A percentile compares a stretch with the other conserved stretches of the same genome.
Conservation (phyloP, 2,797 vertebrate species). For the Thripadectes ignobilis region DNA sequence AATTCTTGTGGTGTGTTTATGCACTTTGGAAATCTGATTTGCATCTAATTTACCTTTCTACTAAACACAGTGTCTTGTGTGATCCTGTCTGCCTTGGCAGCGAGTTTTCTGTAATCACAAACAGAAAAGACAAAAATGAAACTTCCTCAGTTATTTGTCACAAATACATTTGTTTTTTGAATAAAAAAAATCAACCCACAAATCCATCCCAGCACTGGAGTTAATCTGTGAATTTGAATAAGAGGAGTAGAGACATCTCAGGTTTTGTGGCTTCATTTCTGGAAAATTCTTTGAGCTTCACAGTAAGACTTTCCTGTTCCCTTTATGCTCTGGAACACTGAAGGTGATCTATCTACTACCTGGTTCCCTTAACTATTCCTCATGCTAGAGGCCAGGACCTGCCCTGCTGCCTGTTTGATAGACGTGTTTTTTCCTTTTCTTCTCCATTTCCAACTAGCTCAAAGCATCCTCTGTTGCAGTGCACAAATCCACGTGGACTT, state of each 20-base stretch:
- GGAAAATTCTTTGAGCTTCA: background rate
- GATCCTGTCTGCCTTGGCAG: background rate
- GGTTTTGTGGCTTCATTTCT: background rate
- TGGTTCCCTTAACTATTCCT: background rate
- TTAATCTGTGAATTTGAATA: background rate
- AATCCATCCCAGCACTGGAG: background rate
- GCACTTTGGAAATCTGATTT: background rate
- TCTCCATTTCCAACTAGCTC: background rate
- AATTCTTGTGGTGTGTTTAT: background rate
- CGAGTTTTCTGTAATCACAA: background rate
- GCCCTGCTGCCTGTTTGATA: background rate
- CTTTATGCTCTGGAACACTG: accelerated
- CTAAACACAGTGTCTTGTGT: background rate
- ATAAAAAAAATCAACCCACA: background rate
- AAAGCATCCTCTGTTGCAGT: background rate
- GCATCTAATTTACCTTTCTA: background rate
- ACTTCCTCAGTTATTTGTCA: background rate
- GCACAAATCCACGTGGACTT: background rate
- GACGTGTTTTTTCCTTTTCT: accelerated
- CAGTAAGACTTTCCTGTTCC: background rate
- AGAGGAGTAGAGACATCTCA: background rate
- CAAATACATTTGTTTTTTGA: background rate
- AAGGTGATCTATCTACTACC: background rate
- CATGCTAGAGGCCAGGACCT: background rate
- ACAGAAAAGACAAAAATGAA: background rate